Base-by-base conservation (phyloP, 2,113 vertebrate genomes). In the Platycercus adscitus region DNA sequence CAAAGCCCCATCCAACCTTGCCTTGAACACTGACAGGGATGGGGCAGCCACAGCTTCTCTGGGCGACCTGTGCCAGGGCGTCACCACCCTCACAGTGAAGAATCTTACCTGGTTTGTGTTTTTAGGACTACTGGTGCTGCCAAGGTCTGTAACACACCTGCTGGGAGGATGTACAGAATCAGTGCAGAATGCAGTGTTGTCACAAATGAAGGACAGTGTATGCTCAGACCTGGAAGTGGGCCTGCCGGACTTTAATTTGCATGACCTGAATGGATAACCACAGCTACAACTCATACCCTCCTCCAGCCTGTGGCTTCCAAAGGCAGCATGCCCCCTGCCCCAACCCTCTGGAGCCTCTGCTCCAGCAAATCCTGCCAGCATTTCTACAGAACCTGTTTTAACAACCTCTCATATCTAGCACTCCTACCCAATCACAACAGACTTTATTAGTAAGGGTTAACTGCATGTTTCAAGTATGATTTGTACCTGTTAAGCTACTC, bases 111-210 rank as follows among this genome's bases (percentile, higher is more conserved):
- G 29, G 1, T 70, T 37, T 50, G 25, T 64, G 12, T 3, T 71
- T 75, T 79, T 11, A 65, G 85, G 35, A 16, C 41, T n/a, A 41
- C 19, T 16, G 0, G 0, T 41, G 37, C 46, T 7, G 5, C 43
- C 72, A 47, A 31, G 63, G 73, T 35, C 52, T 61, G 44, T 19
- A 76, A 29, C 14, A 13, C 1, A 23, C 29, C 20, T 39, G 25
- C 41, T 7, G 4, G 20, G 49, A 39, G 10, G 16, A 52, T 33
- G 64, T 16, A 50, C 3, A 0, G 7, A 24, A 8, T 55, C 16
- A 3, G 19, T 46, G 75, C 47, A 60, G 56, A 71, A 17, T 17
- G n/a, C 23, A 39, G 8, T 4, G 14, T 17, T 33, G 61, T n/a
- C 68, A 70, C 49, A 69, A 85, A 63, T 12, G 17, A 35, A 77